Base-by-base conservation (phyloP, 2,888 invertebrate species). In the Allophyes oxyacanthae region DNA sequence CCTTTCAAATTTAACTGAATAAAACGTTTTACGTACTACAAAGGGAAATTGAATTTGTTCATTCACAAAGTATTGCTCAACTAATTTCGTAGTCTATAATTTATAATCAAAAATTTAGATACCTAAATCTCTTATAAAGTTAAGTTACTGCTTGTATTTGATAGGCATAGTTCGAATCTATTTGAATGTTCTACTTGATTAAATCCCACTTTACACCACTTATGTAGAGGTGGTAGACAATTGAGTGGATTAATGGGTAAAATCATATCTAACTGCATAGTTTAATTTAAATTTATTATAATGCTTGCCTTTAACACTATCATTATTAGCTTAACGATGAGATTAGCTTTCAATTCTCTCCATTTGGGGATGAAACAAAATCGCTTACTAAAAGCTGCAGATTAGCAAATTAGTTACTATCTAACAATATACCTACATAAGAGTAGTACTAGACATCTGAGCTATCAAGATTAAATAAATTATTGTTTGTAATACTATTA, bases 321-420 rank as follows among this genome's bases (percentile, higher is more conserved):
- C 38, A 43, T 60, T 43, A 40, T 20, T 50, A 34, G 8, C 28
- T 48, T 51, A 67, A 28, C 6, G 42, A 42, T 0, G 37, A 45
- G 45, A 62, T 60, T 49, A 60, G 53, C 6, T 54, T 60, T 60
- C 37, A 20, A 62, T 56, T 56, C 34, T 44, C 38, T 40, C 13
- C 10, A 38, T 38, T 58, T 54, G 26, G 9, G 6, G 30, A 30
- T 38, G 9, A 36, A 13, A 5, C n/a, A 49, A 45, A 64, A 59
- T 42, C 11, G 25, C 13, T 45, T 11, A 37, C 15, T 13, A 5
- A 49, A 50, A 44, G 36, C 40, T 37, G 10, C 33, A 41, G 7
- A 53, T 40, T 7, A 13, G 11, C 8, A 25, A 9, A 41, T 40
- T 52, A 37, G 11, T n/a, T 33, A 8, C 30, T 11, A 32, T 36